Evolutionary conservation across 2,797 vertebrate species (phyloP).

Genomic region (Falco naumanni): DNA sequence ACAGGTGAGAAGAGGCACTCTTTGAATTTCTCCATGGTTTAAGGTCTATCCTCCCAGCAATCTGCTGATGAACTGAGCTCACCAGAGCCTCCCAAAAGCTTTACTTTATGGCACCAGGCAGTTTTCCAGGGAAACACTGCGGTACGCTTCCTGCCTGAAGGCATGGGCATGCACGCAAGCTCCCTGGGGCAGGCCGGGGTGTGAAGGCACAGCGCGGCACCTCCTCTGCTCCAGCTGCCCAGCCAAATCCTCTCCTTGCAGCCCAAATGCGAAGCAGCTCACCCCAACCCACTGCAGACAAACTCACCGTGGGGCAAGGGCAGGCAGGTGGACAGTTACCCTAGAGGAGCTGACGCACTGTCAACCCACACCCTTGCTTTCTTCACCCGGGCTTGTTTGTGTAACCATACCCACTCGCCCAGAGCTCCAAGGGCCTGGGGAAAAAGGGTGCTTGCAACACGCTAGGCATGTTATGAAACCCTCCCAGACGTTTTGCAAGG

Average conservation of each 20-base stretch:
- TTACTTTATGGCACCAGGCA: not conserved
- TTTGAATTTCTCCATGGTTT: not conserved
- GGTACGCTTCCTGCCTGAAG: conserved; percentile 22
- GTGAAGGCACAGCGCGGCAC: not conserved
- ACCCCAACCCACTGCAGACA: accelerated
- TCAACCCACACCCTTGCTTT: conserved; percentile 41
- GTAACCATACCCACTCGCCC: conserved; percentile 24
- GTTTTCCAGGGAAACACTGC: not conserved
- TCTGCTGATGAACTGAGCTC: conserved; percentile 34
- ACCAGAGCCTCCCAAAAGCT: conserved; percentile 5
- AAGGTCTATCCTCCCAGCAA: conserved; percentile 29
- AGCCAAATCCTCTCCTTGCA: not conserved
- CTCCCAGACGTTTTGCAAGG: conserved; percentile 47
- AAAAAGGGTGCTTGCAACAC: not conserved
- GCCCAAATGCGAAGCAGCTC: not conserved
- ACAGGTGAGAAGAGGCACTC: not conserved
- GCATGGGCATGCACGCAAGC: not conserved
- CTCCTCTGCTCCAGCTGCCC: not conserved
- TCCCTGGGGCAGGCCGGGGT: not conserved
- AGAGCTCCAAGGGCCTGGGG: not conserved
- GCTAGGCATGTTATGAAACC: conserved; percentile 27
- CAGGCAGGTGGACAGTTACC: not conserved
- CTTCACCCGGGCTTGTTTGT: conserved; percentile 2
- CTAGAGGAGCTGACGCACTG: not conserved
- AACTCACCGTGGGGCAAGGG: not conserved